Conservation (phyloP, 2,888 invertebrate species). For the Agrotis puta region DNA sequence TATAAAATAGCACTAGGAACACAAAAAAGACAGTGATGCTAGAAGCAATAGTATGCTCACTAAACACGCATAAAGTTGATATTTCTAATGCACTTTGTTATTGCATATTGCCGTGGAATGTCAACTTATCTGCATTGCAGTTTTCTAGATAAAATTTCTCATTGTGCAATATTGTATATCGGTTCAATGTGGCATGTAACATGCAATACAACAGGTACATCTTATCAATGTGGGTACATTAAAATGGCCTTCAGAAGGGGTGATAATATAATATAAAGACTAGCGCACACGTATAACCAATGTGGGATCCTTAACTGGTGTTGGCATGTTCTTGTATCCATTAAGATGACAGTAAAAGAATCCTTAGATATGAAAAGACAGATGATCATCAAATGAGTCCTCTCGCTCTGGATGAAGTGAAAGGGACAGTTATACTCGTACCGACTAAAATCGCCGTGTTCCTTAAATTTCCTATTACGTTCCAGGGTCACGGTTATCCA, state of each 20-base stretch:
- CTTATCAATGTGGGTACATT: not conserved
- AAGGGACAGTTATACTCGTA: too few relatives aligned
- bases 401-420: too few relatives aligned
- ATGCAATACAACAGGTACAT: not conserved
- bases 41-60: conserved; percentile 1
- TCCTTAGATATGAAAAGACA: too few relatives aligned
- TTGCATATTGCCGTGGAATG: conserved; percentile 11
- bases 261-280: not conserved
- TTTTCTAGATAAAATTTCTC: conserved; percentile 21
- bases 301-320: too few relatives aligned
- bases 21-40: not conserved
- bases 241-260: not conserved
- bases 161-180: not conserved
- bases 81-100: conserved; percentile 2
- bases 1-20: not conserved
- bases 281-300: too few relatives aligned
- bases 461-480: too few relatives aligned
- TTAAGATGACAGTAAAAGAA: too few relatives aligned
- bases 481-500: too few relatives aligned
- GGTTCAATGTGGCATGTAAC: not conserved
- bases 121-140: conserved; percentile 41
- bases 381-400: too few relatives aligned
- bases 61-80: conserved; percentile 4
- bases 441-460: too few relatives aligned
- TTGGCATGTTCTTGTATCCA: too few relatives aligned